Conservation (phyloP, 2,797 vertebrate genomes). For the Morelia viridis region DNA sequence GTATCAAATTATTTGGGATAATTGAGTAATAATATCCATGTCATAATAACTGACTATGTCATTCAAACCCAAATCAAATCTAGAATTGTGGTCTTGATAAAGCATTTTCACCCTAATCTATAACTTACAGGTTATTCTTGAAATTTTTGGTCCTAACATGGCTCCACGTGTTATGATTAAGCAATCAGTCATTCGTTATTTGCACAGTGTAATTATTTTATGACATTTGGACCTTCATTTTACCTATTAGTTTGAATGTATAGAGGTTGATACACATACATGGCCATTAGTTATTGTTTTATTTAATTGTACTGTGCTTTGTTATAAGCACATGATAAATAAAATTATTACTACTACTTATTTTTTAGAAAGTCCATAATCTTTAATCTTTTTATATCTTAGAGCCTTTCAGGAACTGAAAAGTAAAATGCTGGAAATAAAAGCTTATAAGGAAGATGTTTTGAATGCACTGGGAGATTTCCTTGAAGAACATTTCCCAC, state of each 20-base stretch:
- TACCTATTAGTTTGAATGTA: not conserved
- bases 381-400: constrained; percentile 23
- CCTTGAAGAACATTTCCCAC: constrained; percentile 71
- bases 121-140: not conserved
- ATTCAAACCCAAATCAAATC: not conserved
- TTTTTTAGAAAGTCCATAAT: not conserved
- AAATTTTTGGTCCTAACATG: not conserved
- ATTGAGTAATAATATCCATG: not conserved
- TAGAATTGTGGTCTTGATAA: not conserved
- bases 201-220: not conserved
- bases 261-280: not conserved
- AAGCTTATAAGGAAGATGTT: constrained; percentile 58
- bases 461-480: constrained; percentile 60
- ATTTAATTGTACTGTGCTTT: not conserved
- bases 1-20: not conserved
- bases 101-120: not conserved
- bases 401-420: constrained; percentile 49
- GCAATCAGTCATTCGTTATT: not conserved
- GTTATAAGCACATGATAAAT: not conserved
- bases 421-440: constrained; percentile 48
- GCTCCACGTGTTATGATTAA: not conserved
- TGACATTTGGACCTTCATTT: not conserved
- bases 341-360: not conserved
- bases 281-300: not conserved
- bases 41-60: not conserved